Base-by-base conservation (phyloP, 2,797 vertebrate species). In the Sebastes ruberrimus region DNA sequence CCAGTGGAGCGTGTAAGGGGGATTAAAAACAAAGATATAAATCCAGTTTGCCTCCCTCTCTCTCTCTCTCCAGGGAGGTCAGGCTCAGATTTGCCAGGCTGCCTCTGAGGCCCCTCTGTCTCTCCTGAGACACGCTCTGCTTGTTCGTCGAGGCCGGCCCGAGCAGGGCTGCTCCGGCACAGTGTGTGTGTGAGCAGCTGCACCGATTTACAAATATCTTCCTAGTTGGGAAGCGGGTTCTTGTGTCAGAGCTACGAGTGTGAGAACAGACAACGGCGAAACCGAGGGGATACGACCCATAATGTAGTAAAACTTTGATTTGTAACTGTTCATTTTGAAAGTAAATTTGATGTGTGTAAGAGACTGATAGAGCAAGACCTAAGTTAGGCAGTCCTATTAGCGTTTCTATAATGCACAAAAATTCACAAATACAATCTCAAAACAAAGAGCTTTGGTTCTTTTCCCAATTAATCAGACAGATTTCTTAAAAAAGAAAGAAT, bases 1-100 rank as follows among this genome's bases (percentile, higher is more conserved):
- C 77, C 89, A 82, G 84, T 66, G 84, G 72, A 83, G 87, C 82
- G 28, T 92, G 90, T 88, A 89, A 93, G 64, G 81, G 86, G 92
- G 93, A 94, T 95, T 95, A 95, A 94, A 94, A 94, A 92, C 92
- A 92, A 95, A 95, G 93, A 94, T 93, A 94, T 89, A 94, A 94
- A 95, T 94, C 92, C 92, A 89, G 89, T 94, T 90, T 92, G 80
- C 72, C 64, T 60, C 69, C 56, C 76, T 67, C 60, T 56, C 55
- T 72, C 35, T 72, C 35, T 38, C 79, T 93, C 92, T 92, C 94
- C 71, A 38, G 87, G 91, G 94, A 95, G 94, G 93, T 94, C 94
- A 93, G 90, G 76, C 86, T 89, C 88, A 93, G 90, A 94, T 95
- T 94, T 92, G 86, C 88, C 88, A 87, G 78, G 76, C 86, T 85